Evolutionary conservation across 2,797 vertebrate genomes (phyloP).

Genomic region (Masticophis lateralis): DNA sequence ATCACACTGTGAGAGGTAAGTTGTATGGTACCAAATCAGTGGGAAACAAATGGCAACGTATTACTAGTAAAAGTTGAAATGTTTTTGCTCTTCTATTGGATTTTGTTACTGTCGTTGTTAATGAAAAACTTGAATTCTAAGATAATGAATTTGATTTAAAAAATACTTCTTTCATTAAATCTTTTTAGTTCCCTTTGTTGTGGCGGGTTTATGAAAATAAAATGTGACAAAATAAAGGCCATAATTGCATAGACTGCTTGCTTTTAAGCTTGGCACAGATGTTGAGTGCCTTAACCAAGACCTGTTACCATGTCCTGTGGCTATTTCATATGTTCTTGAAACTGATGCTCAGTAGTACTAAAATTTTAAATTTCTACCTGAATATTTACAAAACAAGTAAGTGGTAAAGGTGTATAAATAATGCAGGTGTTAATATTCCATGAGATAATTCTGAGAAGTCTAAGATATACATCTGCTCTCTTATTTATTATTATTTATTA

Average conservation of each 20-base stretch:
- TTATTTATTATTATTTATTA: not conserved
- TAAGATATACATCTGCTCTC: not conserved
- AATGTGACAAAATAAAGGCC: not conserved
- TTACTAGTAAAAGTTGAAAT: constrained; percentile 1
- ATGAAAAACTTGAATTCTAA: not conserved
- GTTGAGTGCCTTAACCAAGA: not conserved
- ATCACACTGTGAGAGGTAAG: constrained; percentile 7
- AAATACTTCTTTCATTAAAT: not conserved
- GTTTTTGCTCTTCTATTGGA: not conserved
- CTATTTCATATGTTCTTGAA: not conserved
- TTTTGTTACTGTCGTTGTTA: not conserved
- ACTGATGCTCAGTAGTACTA: not conserved
- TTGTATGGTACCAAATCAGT: not conserved
- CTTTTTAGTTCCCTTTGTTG: not conserved
- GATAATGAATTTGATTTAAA: not conserved
- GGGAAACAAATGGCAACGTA: not conserved
- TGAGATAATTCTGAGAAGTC: not conserved
- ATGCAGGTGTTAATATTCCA: not conserved
- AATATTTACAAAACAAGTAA: not conserved
- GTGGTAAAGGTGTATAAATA: not conserved
- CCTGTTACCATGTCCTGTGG: not conserved
- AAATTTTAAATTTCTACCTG: not conserved
- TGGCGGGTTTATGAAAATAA: not conserved
- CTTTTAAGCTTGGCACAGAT: not conserved
- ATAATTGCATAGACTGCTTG: not conserved